These are phyloP conservation scores for Lepidonotus clava DNA, from an alignment of 2,888 invertebrate species.

Conservation along the genomic window DNA sequence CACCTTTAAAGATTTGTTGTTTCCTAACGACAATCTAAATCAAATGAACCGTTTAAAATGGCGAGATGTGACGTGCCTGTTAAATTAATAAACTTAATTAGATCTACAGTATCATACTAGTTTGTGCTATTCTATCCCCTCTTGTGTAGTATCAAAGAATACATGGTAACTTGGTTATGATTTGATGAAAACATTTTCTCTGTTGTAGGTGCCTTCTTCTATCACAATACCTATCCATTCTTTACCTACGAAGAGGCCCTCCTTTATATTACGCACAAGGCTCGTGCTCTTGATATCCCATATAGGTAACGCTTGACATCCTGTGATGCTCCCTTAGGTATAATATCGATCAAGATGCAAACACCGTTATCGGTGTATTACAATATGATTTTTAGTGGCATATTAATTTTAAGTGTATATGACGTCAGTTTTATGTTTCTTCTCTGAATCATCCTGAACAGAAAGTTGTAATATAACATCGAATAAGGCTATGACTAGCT, in stretches of 20 bases:
- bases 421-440: neutral
- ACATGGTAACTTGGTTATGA: neutral
- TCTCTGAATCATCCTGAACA: too few relatives aligned
- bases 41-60: too few relatives aligned
- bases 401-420: neutral
- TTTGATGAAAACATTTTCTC: neutral
- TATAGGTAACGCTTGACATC: constrained; percentile 55
- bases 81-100: too few relatives aligned
- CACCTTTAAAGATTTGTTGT: too few relatives aligned
- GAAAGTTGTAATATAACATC: too few relatives aligned
- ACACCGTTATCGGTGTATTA: neutral
- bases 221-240: constrained; percentile 56
- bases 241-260: neutral
- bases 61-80: too few relatives aligned
- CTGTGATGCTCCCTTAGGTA: neutral
- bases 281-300: neutral
- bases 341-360: too few relatives aligned
- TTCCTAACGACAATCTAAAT: too few relatives aligned
- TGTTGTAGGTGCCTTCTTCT: constrained; percentile 61
- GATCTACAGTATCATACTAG: too few relatives aligned
- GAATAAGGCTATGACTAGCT: too few relatives aligned
- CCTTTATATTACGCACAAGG: neutral
- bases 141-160: too few relatives aligned
- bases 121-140: too few relatives aligned
- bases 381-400: neutral